A percentile compares a stretch with the other conserved stretches of the same genome.
Conservation (phyloP, 2,888 invertebrate genomes). For the Diarsia brunnea region DNA sequence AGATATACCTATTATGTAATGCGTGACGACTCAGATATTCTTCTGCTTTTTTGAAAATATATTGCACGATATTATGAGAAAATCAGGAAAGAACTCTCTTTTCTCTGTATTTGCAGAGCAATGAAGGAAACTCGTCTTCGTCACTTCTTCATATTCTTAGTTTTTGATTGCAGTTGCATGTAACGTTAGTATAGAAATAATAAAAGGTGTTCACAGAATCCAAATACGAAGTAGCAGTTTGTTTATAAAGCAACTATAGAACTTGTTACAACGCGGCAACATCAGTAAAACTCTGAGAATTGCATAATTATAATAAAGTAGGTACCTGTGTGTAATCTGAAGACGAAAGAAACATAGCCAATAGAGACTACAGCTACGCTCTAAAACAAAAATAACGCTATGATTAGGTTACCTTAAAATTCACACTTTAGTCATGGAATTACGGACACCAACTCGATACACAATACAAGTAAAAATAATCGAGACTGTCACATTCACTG, state of each 20-base stretch:
- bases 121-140: background rate
- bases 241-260: background rate
- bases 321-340: background rate
- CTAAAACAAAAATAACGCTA: background rate
- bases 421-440: background rate
- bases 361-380: background rate
- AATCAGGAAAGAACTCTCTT: conserved; percentile 5
- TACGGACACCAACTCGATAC: background rate
- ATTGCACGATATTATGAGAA: background rate
- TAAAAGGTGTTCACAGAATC: background rate
- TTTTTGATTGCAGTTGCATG: background rate
- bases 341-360: background rate
- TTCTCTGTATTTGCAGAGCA: background rate
- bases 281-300: background rate
- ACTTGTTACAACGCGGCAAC: background rate
- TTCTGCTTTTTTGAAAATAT: conserved; percentile 11
- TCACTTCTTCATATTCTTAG: no score
- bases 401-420: background rate
- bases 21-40: conserved; percentile 11
- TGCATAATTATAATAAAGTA: background rate
- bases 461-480: background rate
- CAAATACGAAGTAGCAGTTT: background rate
- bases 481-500: background rate
- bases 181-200: background rate
- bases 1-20: conserved; percentile 47